These are phyloP conservation scores for Kobus ellipsiprymnus DNA, from an alignment of 2,113 vertebrate genomes.

Conservation along the genomic window DNA sequence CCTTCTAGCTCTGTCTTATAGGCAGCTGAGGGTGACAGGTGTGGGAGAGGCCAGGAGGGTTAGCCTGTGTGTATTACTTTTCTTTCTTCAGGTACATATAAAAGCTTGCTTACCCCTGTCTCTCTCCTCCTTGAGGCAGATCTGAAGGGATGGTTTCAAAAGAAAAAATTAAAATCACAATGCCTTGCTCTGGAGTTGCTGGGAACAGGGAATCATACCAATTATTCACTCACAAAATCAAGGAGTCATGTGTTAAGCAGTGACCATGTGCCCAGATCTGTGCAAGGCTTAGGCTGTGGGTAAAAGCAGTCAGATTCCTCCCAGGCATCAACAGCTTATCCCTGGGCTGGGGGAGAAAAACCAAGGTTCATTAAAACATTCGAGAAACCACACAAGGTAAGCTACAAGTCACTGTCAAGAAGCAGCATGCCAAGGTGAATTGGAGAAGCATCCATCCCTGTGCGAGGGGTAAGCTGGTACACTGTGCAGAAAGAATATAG, in stretches of 20 bases:
- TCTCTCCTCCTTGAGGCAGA: background rate
- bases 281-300: background rate
- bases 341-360: background rate
- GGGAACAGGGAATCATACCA: background rate
- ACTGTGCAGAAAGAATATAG: background rate
- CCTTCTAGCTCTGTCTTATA: background rate
- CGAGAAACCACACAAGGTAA: background rate
- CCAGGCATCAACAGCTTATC: background rate
- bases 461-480: rapidly evolving
- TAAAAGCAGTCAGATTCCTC: background rate
- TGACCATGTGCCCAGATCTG: background rate
- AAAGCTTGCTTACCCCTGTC: background rate
- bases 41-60: background rate
- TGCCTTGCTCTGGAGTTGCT: background rate
- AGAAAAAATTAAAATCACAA: background rate
- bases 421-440: rapidly evolving
- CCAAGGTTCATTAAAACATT: background rate
- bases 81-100: background rate
- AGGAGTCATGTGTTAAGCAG: background rate
- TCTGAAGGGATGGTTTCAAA: background rate
- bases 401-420: background rate
- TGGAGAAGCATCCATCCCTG: rapidly evolving
- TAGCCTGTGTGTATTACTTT: background rate
- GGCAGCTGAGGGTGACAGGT: background rate
- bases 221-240: background rate